phyloP scores from a whole-genome alignment of 2,797 vertebrate genomes.

The Micromesistius poutassou region DNA sequence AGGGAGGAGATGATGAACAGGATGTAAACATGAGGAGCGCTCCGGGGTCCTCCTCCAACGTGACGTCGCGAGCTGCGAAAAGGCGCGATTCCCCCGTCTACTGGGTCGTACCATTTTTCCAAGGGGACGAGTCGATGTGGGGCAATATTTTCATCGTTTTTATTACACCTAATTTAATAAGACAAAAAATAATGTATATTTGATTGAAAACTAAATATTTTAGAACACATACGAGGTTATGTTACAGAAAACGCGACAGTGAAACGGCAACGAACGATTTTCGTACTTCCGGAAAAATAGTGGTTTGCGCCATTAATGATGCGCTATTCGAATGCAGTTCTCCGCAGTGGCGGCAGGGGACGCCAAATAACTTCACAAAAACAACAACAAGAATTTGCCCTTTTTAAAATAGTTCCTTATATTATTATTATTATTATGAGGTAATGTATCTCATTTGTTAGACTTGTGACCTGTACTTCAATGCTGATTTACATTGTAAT shows the following conservation, averaged over 20 bases:
- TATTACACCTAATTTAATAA: neutral
- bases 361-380: constrained; percentile 23
- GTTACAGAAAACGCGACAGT: neutral
- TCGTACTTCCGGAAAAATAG: neutral
- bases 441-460: constrained; percentile 7
- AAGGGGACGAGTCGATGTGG: neutral
- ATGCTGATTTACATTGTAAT: constrained; percentile 13
- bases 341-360: constrained; percentile 23
- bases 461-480: neutral
- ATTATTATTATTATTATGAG: neutral
- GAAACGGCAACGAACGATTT: neutral
- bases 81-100: neutral
- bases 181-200: neutral
- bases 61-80: neutral
- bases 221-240: neutral
- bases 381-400: neutral
- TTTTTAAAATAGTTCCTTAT: neutral
- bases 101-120: neutral
- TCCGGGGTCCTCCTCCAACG: neutral
- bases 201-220: neutral
- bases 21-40: neutral
- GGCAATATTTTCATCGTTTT: neutral
- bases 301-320: constrained; percentile 42
- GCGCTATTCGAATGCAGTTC: constrained; percentile 18
- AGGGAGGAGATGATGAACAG: neutral